phyloP scores from a whole-genome alignment of 2,113 vertebrate species.

The Dolichallabes microphthalmus region DNA sequence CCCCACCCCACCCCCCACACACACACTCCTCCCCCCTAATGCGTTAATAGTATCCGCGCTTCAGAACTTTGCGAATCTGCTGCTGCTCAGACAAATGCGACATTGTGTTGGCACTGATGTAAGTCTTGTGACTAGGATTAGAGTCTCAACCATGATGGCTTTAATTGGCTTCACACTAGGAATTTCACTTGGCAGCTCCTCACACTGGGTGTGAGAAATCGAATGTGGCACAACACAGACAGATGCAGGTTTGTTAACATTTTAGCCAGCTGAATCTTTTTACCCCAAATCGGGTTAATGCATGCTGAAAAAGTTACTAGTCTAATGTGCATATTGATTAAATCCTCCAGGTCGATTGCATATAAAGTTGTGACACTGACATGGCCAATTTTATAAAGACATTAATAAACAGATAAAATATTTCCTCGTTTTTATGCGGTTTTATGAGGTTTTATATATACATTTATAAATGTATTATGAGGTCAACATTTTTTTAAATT shows the following conservation, averaged over 20 bases:
- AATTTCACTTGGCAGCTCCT: not conserved
- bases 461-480: too few relatives aligned
- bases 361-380: not conserved
- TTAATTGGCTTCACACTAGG: conserved; percentile 23
- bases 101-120: not conserved
- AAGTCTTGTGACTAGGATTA: conserved; percentile 10
- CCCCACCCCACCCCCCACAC: not conserved
- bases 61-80: conserved; percentile 14
- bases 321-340: not conserved
- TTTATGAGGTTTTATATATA: too few relatives aligned
- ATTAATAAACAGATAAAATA: too few relatives aligned
- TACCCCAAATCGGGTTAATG: not conserved
- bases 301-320: not conserved
- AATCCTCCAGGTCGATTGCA: not conserved
- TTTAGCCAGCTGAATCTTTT: not conserved
- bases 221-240: not conserved
- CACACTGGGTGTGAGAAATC: not conserved
- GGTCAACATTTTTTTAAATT: too few relatives aligned
- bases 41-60: conserved; percentile 32
- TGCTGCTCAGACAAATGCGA: conserved; percentile 2
- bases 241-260: not conserved
- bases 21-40: not conserved
- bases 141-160: not conserved
- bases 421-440: too few relatives aligned
- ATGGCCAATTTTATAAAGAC: not conserved